A percentile compares a stretch with the other conserved stretches of the same genome.
These are phyloP conservation scores for Ciconia maguari DNA, from an alignment of 2,113 vertebrate species.

Conservation along the genomic window DNA sequence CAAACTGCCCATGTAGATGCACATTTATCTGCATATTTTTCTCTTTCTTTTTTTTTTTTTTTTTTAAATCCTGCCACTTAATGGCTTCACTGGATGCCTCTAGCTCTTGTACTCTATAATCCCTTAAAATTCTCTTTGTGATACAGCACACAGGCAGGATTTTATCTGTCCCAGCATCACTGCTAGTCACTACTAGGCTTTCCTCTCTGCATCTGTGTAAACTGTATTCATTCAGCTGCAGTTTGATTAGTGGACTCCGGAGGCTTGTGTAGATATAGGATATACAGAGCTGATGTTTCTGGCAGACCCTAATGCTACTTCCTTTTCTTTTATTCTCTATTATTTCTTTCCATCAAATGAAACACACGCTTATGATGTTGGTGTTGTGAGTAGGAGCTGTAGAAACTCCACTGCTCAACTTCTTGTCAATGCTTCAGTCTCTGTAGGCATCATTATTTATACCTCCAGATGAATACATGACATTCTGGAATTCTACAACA, in stretches of 20 bases:
- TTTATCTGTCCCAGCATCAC: background rate
- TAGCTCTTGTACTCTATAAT: background rate
- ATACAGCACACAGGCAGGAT: background rate
- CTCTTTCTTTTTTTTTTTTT: too few species aligned
- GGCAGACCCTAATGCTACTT: background rate
- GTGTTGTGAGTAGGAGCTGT: background rate
- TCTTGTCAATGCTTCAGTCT: background rate
- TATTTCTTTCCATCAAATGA: rapidly evolving
- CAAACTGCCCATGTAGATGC: background rate
- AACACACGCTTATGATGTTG: background rate
- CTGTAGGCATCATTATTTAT: background rate
- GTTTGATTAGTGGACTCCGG: background rate
- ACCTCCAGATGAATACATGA: background rate
- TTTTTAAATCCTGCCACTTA: background rate
- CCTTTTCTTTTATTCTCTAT: background rate
- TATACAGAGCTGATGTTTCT: background rate
- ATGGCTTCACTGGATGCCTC: background rate
- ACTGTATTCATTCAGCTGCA: background rate
- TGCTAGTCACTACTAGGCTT: background rate
- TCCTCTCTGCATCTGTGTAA: background rate
- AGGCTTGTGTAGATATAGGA: background rate
- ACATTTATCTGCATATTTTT: background rate
- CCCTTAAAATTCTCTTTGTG: background rate
- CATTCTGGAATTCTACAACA: background rate
- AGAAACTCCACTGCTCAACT: background rate